Conservation (phyloP, 2,113 vertebrate species). For the Neolamprologus caudopunctatus region DNA sequence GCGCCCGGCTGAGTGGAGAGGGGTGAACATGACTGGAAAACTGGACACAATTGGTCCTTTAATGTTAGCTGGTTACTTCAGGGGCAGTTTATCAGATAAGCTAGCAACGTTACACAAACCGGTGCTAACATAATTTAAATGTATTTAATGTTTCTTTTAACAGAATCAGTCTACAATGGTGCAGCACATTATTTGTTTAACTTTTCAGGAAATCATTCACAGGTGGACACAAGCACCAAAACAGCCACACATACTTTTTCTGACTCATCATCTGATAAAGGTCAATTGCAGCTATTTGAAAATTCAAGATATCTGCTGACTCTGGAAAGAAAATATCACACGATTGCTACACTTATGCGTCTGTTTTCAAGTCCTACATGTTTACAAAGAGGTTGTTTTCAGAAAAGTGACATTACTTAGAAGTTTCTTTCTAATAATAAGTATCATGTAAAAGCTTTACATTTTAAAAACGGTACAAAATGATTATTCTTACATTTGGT, state of each 20-base stretch:
- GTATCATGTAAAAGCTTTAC: not conserved
- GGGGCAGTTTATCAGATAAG: fast-evolving
- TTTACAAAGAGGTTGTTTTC: not conserved
- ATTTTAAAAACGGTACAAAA: not conserved
- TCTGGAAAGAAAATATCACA: not conserved
- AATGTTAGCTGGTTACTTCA: not conserved
- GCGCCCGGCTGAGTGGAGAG: not conserved
- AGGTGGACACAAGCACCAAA: not conserved
- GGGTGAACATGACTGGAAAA: not conserved
- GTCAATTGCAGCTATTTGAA: not conserved
- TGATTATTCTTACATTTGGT: not conserved
- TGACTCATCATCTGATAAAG: not conserved
- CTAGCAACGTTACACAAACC: not conserved
- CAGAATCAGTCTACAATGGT: fast-evolving
- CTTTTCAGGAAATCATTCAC: not conserved
- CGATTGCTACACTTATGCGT: fast-evolving
- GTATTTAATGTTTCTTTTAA: not conserved
- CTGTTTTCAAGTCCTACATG: not conserved
- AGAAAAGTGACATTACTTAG: not conserved
- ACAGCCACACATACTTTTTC: fast-evolving
- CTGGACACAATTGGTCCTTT: fast-evolving
- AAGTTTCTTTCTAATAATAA: not conserved
- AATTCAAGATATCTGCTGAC: not conserved
- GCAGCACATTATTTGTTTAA: not conserved
- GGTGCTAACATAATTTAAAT: not conserved